Percentiles rank a stretch among this genome's conserved stretches.
phyloP scores from a whole-genome alignment of 37 sponge, comb jelly and placozoan species.

The Crambe crambe region DNA sequence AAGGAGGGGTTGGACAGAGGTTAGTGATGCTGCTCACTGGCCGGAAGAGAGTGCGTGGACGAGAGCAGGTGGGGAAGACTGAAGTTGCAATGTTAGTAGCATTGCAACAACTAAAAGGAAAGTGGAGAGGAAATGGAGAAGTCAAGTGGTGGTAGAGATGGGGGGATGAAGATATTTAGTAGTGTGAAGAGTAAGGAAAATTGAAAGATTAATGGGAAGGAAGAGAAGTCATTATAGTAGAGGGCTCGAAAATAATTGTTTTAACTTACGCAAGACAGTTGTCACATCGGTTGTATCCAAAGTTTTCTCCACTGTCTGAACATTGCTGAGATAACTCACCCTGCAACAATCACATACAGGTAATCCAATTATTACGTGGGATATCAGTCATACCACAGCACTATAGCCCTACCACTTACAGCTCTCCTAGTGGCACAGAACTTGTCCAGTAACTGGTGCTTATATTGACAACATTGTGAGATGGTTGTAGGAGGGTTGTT shows the following conservation, averaged over 20 bases:
- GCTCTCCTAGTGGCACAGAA: constrained; percentile 60
- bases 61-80: constrained; percentile 23
- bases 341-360: not conserved
- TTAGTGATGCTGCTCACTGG: not conserved
- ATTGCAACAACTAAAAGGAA: constrained; percentile 23
- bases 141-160: not conserved
- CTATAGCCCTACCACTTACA: constrained; percentile 34
- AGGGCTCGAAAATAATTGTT: not conserved
- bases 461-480: constrained; percentile 51
- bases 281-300: constrained; percentile 39
- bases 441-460: constrained; percentile 71
- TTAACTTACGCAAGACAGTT: constrained; percentile 42
- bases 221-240: not conserved
- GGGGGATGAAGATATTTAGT: not conserved
- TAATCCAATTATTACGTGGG: too few species aligned
- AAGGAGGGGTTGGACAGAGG: constrained; percentile 71
- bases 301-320: constrained; percentile 3
- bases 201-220: not conserved
- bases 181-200: not conserved
- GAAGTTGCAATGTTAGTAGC: not conserved
- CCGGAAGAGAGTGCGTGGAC: not conserved
- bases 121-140: not conserved
- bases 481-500: too few species aligned
- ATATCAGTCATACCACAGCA: not conserved
- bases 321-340: not conserved